Conservation (phyloP, 2,797 vertebrate species). For the Stomatorhinus walkeri region DNA sequence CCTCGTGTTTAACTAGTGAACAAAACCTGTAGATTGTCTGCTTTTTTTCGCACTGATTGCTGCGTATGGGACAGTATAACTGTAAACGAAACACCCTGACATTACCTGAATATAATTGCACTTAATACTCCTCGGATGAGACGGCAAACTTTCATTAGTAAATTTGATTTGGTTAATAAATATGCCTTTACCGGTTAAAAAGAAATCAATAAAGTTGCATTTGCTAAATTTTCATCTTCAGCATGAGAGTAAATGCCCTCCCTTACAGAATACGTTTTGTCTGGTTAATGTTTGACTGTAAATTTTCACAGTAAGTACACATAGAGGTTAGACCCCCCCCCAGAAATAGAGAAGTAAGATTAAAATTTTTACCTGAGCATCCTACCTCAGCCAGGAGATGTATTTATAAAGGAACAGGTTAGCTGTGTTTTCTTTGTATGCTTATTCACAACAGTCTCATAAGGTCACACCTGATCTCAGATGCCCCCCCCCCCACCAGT, state of each 20-base stretch:
- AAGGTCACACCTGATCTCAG: not conserved
- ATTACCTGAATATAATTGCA: not conserved
- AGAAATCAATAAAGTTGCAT: not conserved
- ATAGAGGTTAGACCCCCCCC: not conserved
- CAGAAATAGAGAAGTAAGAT: not conserved
- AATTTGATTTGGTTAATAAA: not conserved
- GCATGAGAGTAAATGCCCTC: not conserved
- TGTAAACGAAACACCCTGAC: not conserved
- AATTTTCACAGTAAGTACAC: not conserved
- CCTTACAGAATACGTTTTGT: not conserved
- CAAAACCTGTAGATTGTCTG: not conserved
- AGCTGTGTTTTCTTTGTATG: not conserved
- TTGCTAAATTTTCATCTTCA: not conserved
- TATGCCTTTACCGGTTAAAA: not conserved
- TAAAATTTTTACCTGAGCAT: not conserved
- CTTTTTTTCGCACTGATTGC: not conserved
- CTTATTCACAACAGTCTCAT: not conserved
- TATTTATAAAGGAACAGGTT: not conserved
- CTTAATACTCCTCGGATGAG: not conserved
- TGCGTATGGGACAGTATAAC: not conserved
- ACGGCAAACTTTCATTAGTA: not conserved
- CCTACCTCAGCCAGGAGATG: not conserved
- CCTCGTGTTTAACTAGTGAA: not conserved
- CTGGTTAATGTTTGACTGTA: not conserved
- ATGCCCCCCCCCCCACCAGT: not conserved